Percentiles rank a stretch among this genome's conserved stretches.
Conservation (phyloP, 2,888 invertebrate genomes). For the Platerodrilus igneus region DNA sequence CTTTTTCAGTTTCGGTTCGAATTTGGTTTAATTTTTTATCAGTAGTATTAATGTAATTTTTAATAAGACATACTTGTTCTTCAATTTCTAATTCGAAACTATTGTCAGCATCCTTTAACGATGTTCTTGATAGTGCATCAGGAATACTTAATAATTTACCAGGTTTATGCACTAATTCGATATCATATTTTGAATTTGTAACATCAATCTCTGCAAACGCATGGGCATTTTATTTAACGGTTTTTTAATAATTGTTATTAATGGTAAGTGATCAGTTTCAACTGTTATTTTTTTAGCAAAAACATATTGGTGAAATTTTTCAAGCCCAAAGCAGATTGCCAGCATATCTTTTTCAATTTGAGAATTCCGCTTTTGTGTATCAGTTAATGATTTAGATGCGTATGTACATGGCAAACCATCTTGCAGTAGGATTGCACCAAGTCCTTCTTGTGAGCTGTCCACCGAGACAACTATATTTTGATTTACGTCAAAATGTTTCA, state of each 20-base stretch:
- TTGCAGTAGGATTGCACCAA: slow-evolving; percentile 38
- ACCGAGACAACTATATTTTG: slow-evolving; percentile 9
- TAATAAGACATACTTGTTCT: slow-evolving; percentile 1
- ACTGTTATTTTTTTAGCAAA: too few relatives aligned
- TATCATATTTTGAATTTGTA: slow-evolving; percentile 22
- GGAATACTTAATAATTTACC: slow-evolving; percentile 20
- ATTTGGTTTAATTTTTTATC: slow-evolving; percentile 1
- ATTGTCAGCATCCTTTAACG: slow-evolving; percentile 4
- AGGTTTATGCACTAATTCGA: slow-evolving; percentile 21
- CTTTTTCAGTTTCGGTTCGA: neutral
- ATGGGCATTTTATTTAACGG: too few relatives aligned
- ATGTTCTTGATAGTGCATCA: slow-evolving; percentile 15
- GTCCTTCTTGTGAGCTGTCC: slow-evolving; percentile 16
- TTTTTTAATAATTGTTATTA: too few relatives aligned
- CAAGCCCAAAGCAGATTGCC: slow-evolving; percentile 29
- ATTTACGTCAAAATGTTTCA: slow-evolving; percentile 14
- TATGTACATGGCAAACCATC: slow-evolving; percentile 37
- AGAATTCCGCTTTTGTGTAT: slow-evolving; percentile 27
- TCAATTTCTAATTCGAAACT: slow-evolving; percentile 3
- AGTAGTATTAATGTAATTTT: neutral
- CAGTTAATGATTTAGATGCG: slow-evolving; percentile 32
- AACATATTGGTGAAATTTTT: slow-evolving; percentile 9
- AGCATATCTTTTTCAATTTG: slow-evolving; percentile 41
- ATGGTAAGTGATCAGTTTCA: too few relatives aligned
- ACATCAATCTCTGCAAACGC: too few relatives aligned